Conservation (phyloP, 2,113 vertebrate species). For the Xenotilapia caudafasciata region DNA sequence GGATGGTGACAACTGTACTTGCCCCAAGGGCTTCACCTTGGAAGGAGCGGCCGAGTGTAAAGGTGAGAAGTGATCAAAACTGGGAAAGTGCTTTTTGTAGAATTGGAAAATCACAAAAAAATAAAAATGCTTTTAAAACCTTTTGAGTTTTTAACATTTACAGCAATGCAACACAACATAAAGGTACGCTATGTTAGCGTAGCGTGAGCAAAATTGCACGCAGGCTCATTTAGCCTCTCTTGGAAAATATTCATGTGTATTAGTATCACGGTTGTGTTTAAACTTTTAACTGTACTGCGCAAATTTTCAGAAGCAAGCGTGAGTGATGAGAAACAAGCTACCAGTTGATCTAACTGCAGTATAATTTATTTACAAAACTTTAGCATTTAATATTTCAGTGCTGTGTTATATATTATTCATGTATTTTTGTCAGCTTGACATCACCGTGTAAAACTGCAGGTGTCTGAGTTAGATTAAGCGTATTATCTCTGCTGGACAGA, state of each 20-base stretch:
- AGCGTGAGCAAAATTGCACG: neutral
- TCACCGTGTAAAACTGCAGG: neutral
- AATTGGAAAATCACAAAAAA: neutral
- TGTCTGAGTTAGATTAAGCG: neutral
- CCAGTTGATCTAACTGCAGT: neutral
- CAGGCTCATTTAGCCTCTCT: neutral
- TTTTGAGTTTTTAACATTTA: neutral
- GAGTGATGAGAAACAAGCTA: neutral
- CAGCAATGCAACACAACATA: neutral
- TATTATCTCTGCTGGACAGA: constrained; percentile 45
- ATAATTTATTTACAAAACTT: neutral
- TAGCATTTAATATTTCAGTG: neutral
- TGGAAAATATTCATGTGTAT: neutral
- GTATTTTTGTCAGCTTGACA: neutral
- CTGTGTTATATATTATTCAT: neutral
- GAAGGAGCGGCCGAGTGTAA: constrained; percentile 25
- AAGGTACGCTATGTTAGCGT: neutral
- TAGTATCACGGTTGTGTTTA: fast-evolving
- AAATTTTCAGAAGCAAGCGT: neutral
- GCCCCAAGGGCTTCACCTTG: constrained; percentile 50
- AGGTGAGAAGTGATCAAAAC: constrained; percentile 23
- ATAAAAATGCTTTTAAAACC: neutral
- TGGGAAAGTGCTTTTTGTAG: neutral
- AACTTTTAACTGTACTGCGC: neutral
- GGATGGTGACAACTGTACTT: constrained; percentile 36